These are phyloP conservation scores for Drosophila borborema DNA, from an alignment of 2,888 invertebrate genomes.

Conservation along the genomic window DNA sequence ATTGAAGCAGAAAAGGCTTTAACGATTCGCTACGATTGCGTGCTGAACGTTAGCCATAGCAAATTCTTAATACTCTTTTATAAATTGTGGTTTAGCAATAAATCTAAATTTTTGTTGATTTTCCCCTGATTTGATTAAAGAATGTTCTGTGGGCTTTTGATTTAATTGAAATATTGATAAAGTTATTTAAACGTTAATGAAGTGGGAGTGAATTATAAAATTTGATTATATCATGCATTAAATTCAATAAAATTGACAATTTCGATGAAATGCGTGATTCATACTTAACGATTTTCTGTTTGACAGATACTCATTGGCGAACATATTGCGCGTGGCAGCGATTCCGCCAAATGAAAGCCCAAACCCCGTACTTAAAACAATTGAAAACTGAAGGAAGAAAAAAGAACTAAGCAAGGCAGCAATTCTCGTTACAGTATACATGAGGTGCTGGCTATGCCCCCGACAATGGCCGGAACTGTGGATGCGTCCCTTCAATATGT, in stretches of 20 bases:
- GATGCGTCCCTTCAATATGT: slow-evolving; percentile 66
- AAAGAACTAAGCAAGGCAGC: slow-evolving; percentile 16
- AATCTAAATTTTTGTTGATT: slow-evolving; percentile 13
- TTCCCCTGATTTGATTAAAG: not conserved
- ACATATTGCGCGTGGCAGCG: slow-evolving; percentile 13
- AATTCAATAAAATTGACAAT: not conserved
- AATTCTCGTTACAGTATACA: slow-evolving; percentile 36
- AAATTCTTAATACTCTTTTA: slow-evolving; percentile 15
- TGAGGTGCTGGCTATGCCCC: slow-evolving; percentile 30
- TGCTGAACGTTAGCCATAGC: slow-evolving; percentile 1
- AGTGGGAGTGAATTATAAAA: not conserved
- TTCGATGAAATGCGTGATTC: not conserved
- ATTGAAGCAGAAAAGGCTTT: slow-evolving; percentile 38
- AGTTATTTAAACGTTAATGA: too few relatives aligned
- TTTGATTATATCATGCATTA: not conserved
- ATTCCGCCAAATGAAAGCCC: not conserved
- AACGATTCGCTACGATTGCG: slow-evolving; percentile 17
- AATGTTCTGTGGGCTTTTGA: not conserved
- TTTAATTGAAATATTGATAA: not conserved
- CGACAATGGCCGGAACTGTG: slow-evolving; percentile 24
- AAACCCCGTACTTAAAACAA: slow-evolving; percentile 11
- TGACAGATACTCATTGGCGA: slow-evolving; percentile 3
- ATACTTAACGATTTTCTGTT: slow-evolving; percentile 4
- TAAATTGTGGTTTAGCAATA: slow-evolving; percentile 12
- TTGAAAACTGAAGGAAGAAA: slow-evolving; percentile 18